phyloP scores from a whole-genome alignment of 2,888 invertebrate genomes.

The Therioaphis trifolii region DNA sequence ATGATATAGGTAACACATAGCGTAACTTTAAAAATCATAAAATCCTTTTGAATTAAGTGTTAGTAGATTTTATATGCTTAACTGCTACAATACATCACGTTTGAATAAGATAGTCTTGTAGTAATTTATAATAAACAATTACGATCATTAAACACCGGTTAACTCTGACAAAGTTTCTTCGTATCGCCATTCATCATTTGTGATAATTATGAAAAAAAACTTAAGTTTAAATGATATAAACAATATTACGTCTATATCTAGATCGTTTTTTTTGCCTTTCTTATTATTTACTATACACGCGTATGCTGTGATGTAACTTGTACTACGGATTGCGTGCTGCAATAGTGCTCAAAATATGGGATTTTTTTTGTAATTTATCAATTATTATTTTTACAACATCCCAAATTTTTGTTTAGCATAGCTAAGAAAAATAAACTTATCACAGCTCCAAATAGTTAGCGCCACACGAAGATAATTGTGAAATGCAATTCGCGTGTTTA shows the following conservation, averaged over 20 bases:
- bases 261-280: slow-evolving; percentile 11
- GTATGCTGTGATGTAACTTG: not conserved
- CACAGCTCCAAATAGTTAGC: too few species aligned
- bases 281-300: slow-evolving; percentile 10
- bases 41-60: too few species aligned
- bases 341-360: slow-evolving; percentile 13
- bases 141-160: not conserved
- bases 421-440: too few species aligned
- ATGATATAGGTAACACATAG: too few species aligned
- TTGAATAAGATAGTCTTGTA: too few species aligned
- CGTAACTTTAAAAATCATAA: too few species aligned
- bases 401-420: too few species aligned
- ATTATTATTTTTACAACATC: too few species aligned
- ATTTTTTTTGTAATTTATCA: too few species aligned
- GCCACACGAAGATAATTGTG: not conserved
- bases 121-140: not conserved
- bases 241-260: slow-evolving; percentile 7
- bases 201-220: slow-evolving; percentile 19
- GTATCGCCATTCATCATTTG: not conserved
- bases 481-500: not conserved
- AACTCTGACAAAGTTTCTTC: not conserved
- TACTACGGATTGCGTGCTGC: not conserved
- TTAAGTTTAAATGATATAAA: not conserved
- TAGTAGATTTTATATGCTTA: too few species aligned
- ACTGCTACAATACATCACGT: too few species aligned